Evolutionary conservation across 2,888 invertebrate species (phyloP).

Genomic region (Laothoe populi): DNA sequence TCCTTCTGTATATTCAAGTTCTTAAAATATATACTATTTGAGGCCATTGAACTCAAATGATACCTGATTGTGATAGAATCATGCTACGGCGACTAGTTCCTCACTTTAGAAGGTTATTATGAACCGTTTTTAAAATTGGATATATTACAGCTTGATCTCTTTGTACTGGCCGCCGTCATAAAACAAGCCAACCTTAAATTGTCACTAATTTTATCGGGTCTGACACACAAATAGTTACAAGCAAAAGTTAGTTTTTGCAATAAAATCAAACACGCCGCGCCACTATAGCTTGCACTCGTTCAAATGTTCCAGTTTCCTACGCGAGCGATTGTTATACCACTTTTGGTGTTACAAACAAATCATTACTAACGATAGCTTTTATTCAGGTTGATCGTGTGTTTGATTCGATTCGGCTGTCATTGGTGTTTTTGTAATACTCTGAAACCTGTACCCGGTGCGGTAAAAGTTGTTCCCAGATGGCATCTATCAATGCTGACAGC

Average conservation of each 20-base stretch:
- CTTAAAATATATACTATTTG: too few species aligned
- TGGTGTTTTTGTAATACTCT: conserved; percentile 32
- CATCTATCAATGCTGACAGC: conserved; percentile 31
- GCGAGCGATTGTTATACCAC: neutral
- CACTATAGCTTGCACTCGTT: conserved; percentile 1
- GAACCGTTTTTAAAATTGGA: neutral
- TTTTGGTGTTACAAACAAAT: conserved; percentile 6
- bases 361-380: conserved; percentile 21
- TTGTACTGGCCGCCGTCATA: neutral
- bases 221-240: neutral
- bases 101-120: too few species aligned
- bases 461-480: conserved; percentile 42
- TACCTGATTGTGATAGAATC: too few species aligned
- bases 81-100: too few species aligned
- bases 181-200: neutral
- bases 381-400: conserved; percentile 20
- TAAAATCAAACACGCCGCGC: neutral
- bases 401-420: conserved; percentile 21
- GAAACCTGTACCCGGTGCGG: conserved; percentile 36
- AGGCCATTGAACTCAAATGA: too few species aligned
- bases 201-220: neutral
- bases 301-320: conserved; percentile 12
- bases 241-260: neutral
- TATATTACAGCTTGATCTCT: neutral
- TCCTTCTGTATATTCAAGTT: too few species aligned